Percentiles rank a stretch among this genome's conserved stretches.
phyloP scores from a whole-genome alignment of 1,140 invertebrate genomes.

The Halictus rubicundus region DNA sequence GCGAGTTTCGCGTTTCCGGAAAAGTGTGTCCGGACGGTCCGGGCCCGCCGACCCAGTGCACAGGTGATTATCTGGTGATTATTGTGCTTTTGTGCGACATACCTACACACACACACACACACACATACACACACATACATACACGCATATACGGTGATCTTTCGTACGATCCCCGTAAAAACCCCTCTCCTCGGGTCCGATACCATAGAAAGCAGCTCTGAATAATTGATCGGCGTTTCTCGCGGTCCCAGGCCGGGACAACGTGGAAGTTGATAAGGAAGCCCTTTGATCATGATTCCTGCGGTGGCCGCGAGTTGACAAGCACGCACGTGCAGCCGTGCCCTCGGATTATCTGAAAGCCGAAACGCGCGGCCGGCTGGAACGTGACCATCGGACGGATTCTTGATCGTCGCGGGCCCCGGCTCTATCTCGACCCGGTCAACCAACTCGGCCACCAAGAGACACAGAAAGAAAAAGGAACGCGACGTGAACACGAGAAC shows the following conservation, averaged over 20 bases:
- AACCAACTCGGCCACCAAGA: conserved; percentile 64
- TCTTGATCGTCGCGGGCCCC: conserved; percentile 62
- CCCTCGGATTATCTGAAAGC: conserved; percentile 63
- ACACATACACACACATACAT: no score
- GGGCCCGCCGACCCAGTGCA: background rate
- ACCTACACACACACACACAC: no score
- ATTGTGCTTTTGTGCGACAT: conserved; percentile 17
- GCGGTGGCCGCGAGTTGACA: conserved; percentile 11
- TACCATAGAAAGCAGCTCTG: background rate
- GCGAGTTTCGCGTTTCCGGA: conserved; percentile 28
- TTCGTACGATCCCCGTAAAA: no score
- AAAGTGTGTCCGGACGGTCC: background rate
- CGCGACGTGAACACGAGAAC: conserved; percentile 60
- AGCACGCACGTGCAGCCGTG: conserved; percentile 53
- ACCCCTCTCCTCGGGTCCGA: background rate
- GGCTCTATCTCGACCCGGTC: conserved; percentile 67
- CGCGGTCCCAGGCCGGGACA: background rate
- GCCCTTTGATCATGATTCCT: conserved; percentile 6
- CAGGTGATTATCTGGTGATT: conserved; percentile 61
- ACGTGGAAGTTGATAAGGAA: background rate
- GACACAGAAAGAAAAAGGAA: conserved; percentile 38
- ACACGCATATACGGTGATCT: no score
- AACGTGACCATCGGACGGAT: conserved; percentile 71
- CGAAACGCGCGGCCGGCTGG: conserved; percentile 63
- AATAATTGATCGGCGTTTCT: background rate